Base-by-base conservation (phyloP, 2,888 invertebrate genomes). In the Aethes cnicana region DNA sequence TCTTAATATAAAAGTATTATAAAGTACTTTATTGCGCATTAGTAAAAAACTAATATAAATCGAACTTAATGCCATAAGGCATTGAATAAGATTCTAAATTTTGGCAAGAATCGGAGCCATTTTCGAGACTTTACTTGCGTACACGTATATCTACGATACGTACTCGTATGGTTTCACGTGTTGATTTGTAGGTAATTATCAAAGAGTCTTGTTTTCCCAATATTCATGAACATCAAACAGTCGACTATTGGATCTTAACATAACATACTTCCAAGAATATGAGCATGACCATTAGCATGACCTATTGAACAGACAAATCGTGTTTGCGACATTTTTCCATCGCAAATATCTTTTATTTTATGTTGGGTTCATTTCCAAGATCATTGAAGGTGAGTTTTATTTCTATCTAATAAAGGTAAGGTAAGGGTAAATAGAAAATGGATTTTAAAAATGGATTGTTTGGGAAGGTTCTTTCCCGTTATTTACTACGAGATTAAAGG, bases 401-500 rank as follows among this genome's bases (percentile, higher is more conserved):
- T 18, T 3, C 8, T 18, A 9, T 9, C 35, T 36, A 60, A 63
- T 58, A 62, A 62, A 55, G 57, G 44, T 53, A 41, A n/a, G n/a
- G 53, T 52, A 60, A 71, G 66, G 66, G 66, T 68, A 70, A 72
- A 72, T 72, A 69, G 67, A 68, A 68, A 69, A 75, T 72, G 72
- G 69, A 68, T 73, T 74, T 72, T 61, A 56, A 62, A 54, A 64
- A n/a, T 53, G 59, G 61, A 36, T 47, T 56, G 53, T 52, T 53
- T 50, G 59, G 47, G 50, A 63, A 36, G 36, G 56, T 59, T 54
- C 54, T 50, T 53, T 47, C 44, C 30, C 52, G 60, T 56, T 11
- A n/a, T n/a, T 23, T n/a, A 37, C 23, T 12, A 23, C 20, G 21
- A 20, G n/a, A 37, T 21, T 21, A 6, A 37, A 14, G 37, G 23